Evolutionary conservation across 2,113 vertebrate genomes (phyloP), one percentile per base, ranked within the genome.

Genomic region (Pluvianellus socialis): DNA sequence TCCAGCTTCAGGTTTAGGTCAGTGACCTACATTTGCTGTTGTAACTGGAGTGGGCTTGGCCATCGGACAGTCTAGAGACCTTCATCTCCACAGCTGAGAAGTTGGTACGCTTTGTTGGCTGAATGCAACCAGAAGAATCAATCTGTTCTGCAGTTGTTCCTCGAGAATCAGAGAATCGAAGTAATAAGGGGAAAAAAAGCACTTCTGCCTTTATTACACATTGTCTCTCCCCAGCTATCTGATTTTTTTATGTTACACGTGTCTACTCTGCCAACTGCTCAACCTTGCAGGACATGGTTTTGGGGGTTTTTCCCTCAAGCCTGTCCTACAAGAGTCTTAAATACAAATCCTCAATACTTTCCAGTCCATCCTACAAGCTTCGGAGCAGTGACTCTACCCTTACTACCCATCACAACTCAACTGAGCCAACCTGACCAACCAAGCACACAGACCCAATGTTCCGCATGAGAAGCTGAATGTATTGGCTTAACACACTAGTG

Each of bases 361-460:
- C 59, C 42, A 32, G 33, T 58, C 73, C 38, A 70, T 6, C 76
- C 68, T 5, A 19, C 19, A 26, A 26, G 11, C 7, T 40, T 17
- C 11, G 1, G 5, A 68, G 35, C 12, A 35, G 14, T 23, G 1
- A 5, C 40, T 61, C 14, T 16, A 35, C 19, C 53, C 40, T 56
- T 21, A 21, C 10, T 27, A 44, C 14, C 55, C 61, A 10, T 3
- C 7, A 0, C 28, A 50, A 40, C 24, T 21, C 63, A 61, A 10
- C 30, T 0, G 0, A 63, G 23, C 38, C 58, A 49, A 33, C 22
- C 5, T 30, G 26, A 10, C 12, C 0, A 2, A 13, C 10, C 14
- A 6, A 66, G 50, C 4, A 0, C 53, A 9, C 28, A 47, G 38
- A n/a, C 32, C 7, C 27, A 10, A 50, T 1, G 1, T 26, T 45